Percentiles rank a stretch among this genome's conserved stretches.
Evolutionary conservation across 1,140 invertebrate species (phyloP).

Genomic region (Aphelenchoides fujianensis): DNA sequence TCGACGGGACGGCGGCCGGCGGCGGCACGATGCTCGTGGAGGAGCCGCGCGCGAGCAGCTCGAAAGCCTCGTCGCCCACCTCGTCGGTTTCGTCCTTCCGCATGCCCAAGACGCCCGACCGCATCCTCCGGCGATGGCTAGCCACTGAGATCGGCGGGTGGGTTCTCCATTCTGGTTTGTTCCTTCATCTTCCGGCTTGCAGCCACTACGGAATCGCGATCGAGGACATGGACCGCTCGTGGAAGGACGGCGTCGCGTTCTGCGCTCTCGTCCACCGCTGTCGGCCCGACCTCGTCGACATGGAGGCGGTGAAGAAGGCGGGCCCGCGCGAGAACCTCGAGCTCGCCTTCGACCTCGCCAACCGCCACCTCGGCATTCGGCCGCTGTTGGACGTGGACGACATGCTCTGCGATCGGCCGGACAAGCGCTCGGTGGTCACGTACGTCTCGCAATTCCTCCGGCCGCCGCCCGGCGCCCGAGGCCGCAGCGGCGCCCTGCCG

Average conservation of each 20-base stretch:
- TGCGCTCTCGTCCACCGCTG: slow-evolving; percentile 91
- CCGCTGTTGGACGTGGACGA: slow-evolving; percentile 77
- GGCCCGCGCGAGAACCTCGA: slow-evolving; percentile 79
- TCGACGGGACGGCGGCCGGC: slow-evolving; percentile 28
- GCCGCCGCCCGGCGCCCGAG: slow-evolving; percentile 20
- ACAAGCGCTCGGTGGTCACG: slow-evolving; percentile 98
- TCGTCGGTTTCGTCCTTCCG: slow-evolving; percentile 21
- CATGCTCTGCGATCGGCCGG: slow-evolving; percentile 91
- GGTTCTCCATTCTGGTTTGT: slow-evolving; percentile 21
- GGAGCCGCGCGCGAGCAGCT: background rate
- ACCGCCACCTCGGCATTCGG: slow-evolving; percentile 83
- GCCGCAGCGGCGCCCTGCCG: background rate
- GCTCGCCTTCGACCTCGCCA: slow-evolving; percentile 87
- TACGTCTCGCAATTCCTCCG: slow-evolving; percentile 95
- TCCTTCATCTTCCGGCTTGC: slow-evolving; percentile 41
- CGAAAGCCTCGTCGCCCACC: slow-evolving; percentile 14
- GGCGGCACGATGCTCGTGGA: background rate
- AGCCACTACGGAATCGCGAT: slow-evolving; percentile 83
- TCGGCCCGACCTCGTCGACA: slow-evolving; percentile 83
- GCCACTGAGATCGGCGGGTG: slow-evolving; percentile 15
- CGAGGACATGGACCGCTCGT: slow-evolving; percentile 89
- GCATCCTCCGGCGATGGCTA: slow-evolving; percentile 17
- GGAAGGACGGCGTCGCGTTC: slow-evolving; percentile 94
- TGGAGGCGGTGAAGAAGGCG: slow-evolving; percentile 72
- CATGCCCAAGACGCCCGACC: slow-evolving; percentile 18